Conservation (phyloP, 37 sponge, comb jelly and placozoan species). For the Hormiphora californensis region DNA sequence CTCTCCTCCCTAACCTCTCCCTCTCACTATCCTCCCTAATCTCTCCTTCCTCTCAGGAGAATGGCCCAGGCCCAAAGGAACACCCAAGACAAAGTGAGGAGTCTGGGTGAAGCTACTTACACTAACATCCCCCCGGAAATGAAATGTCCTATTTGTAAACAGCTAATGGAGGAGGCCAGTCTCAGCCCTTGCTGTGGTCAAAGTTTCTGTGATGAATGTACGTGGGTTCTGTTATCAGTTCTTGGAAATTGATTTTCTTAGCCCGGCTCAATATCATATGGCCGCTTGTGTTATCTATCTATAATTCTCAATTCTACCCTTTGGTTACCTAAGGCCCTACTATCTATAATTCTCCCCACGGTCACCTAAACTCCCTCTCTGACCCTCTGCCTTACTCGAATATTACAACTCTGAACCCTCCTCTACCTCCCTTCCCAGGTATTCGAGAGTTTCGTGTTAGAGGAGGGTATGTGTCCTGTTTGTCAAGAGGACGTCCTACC, state of each 20-base stretch:
- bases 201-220: slow-evolving; percentile 94
- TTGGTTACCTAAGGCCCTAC: too few relatives aligned
- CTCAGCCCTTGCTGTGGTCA: slow-evolving; percentile 84
- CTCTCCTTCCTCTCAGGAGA: neutral
- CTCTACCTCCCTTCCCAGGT: neutral
- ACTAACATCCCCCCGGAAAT: slow-evolving; percentile 72
- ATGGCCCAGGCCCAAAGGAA: slow-evolving; percentile 23
- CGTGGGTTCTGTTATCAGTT: too few relatives aligned
- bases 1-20: too few relatives aligned
- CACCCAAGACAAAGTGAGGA: slow-evolving; percentile 17
- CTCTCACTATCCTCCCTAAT: too few relatives aligned
- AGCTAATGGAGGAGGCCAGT: slow-evolving; percentile 81
- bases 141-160: slow-evolving; percentile 73
- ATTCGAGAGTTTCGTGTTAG: slow-evolving; percentile 10
- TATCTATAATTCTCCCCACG: too few relatives aligned
- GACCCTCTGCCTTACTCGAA: too few relatives aligned
- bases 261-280: too few relatives aligned
- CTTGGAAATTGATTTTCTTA: too few relatives aligned
- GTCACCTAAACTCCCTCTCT: too few relatives aligned
- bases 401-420: too few relatives aligned
- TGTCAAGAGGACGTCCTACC: neutral
- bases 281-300: too few relatives aligned
- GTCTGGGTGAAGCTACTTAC: neutral
- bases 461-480: slow-evolving; percentile 6
- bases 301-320: too few relatives aligned